Conservation (phyloP, 1,140 invertebrate genomes). For the Diploscapter pachys region DNA sequence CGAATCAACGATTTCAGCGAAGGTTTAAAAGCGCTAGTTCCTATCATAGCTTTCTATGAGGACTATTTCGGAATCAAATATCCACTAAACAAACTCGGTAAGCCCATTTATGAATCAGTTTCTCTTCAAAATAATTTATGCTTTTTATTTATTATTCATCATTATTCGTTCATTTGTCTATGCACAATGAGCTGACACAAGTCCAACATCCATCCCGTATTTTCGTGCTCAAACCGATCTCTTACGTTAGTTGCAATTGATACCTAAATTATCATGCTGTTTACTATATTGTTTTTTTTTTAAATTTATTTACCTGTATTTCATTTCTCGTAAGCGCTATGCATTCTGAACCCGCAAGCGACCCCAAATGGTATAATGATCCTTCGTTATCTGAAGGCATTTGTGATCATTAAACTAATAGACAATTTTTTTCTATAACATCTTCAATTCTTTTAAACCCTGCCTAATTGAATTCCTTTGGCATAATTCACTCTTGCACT, state of each 20-base stretch:
- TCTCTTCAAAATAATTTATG: neutral
- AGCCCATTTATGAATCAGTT: neutral
- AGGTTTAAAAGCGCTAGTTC: neutral
- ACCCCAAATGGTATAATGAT: slow-evolving; percentile 14
- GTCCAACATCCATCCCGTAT: slow-evolving; percentile 19
- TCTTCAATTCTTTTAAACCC: no score
- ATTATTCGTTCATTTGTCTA: slow-evolving; percentile 11
- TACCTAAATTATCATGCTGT: slow-evolving; percentile 4
- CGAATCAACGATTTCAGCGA: neutral
- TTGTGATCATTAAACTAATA: no score
- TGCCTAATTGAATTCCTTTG: slow-evolving; percentile 13
- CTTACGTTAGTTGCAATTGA: slow-evolving; percentile 12
- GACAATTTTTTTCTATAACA: no score
- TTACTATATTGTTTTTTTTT: no score
- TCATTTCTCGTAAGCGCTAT: slow-evolving; percentile 10
- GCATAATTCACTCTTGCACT: slow-evolving; percentile 13
- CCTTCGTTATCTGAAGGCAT: neutral
- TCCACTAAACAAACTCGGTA: slow-evolving; percentile 16
- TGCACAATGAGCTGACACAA: slow-evolving; percentile 14
- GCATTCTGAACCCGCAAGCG: slow-evolving; percentile 11
- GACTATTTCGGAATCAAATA: slow-evolving; percentile 18
- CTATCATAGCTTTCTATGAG: slow-evolving; percentile 14
- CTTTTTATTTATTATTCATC: slow-evolving; percentile 13
- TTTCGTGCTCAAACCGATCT: slow-evolving; percentile 8
- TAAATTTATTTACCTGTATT: no score